phyloP scores from a whole-genome alignment of 2,888 invertebrate species.

The Eupsilia transversa region DNA sequence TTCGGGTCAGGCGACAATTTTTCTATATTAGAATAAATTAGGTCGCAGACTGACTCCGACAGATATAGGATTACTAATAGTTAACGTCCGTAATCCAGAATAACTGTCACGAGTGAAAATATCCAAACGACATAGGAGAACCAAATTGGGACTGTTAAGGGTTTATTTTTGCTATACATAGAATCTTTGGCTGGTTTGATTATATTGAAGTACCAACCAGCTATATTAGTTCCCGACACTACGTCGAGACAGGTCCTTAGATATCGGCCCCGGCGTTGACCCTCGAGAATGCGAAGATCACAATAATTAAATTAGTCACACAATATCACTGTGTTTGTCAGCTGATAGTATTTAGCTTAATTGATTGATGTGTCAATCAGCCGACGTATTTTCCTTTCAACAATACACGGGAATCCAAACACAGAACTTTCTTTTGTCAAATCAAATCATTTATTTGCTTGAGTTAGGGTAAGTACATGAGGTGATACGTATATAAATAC shows the following conservation, averaged over 20 bases:
- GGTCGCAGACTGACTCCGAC: constrained; percentile 40
- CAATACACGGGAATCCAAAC: neutral
- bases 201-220: constrained; percentile 16
- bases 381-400: constrained; percentile 12
- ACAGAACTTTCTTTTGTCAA: neutral
- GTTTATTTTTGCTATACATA: neutral
- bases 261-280: constrained; percentile 54
- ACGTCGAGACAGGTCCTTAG: constrained; percentile 28
- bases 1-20: constrained; percentile 60
- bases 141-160: neutral
- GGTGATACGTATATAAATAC: no score
- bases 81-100: constrained; percentile 20
- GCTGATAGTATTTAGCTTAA: constrained; percentile 31
- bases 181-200: neutral
- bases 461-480: no score
- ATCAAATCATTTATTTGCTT: no score
- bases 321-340: constrained; percentile 39
- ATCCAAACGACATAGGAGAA: neutral
- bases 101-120: neutral
- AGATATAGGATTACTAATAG: constrained; percentile 47
- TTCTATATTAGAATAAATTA: constrained; percentile 64
- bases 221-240: constrained; percentile 6
- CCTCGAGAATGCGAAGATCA: constrained; percentile 42
- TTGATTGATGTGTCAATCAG: constrained; percentile 40
- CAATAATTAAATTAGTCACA: constrained; percentile 55